These are phyloP conservation scores for Avahi laniger DNA, from an alignment of 2,797 vertebrate species.

Conservation along the genomic window DNA sequence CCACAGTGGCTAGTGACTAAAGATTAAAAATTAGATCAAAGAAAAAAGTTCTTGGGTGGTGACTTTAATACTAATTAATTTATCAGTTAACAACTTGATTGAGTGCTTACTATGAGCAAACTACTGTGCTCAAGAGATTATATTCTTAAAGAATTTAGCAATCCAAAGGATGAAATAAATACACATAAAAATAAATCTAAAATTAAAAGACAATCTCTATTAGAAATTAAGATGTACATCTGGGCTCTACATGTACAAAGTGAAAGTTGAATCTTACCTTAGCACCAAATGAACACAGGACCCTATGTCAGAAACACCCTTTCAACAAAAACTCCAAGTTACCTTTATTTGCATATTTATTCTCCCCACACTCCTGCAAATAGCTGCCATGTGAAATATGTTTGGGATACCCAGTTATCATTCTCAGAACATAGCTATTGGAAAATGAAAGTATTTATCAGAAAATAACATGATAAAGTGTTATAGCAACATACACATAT, in stretches of 20 bases:
- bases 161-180: not conserved
- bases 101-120: not conserved
- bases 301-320: not conserved
- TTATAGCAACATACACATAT: not conserved
- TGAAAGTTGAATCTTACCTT: not conserved
- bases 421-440: not conserved
- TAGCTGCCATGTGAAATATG: not conserved
- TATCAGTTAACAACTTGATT: not conserved
- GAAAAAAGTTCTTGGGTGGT: not conserved
- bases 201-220: not conserved
- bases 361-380: not conserved
- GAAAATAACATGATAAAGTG: not conserved
- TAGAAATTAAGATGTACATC: not conserved
- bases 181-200: constrained; percentile 8
- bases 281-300: not conserved
- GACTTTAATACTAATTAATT: not conserved
- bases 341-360: not conserved
- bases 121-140: not conserved
- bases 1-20: not conserved
- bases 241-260: not conserved
- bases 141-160: not conserved
- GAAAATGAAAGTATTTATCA: not conserved
- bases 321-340: not conserved
- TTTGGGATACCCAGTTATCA: not conserved
- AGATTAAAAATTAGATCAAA: not conserved